Evolutionary conservation across 2,888 invertebrate species (phyloP).

Genomic region (Pollenia labialis): DNA sequence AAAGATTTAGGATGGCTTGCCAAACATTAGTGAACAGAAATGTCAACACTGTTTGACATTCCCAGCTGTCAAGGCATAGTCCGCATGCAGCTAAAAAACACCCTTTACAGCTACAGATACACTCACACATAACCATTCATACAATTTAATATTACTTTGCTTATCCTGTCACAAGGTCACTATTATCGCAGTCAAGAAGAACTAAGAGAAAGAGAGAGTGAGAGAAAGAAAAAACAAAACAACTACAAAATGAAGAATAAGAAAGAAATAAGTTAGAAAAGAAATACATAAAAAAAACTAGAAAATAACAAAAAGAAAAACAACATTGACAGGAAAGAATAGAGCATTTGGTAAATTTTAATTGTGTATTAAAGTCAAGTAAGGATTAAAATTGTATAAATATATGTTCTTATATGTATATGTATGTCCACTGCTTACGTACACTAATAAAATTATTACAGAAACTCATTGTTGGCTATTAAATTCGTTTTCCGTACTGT

Average conservation of each 20-base stretch:
- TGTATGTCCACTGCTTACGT: background rate
- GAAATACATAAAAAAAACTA: conserved; percentile 3
- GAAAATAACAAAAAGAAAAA: background rate
- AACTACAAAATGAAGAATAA: conserved; percentile 12
- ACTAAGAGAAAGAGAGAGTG: background rate
- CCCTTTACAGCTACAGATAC: background rate
- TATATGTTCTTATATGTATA: background rate
- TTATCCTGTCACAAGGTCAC: conserved; percentile 54
- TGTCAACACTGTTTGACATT: no score
- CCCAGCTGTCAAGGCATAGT: no score
- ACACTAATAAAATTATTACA: no score
- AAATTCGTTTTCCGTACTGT: no score
- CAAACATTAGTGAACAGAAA: no score
- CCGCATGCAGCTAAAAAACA: no score
- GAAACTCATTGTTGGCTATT: no score
- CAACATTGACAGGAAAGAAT: conserved; percentile 12
- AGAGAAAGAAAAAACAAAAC: background rate
- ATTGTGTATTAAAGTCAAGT: conserved; percentile 61
- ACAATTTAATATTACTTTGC: conserved; percentile 43
- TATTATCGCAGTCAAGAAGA: conserved; percentile 3
- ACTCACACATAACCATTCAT: background rate
- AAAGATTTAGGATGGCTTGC: no score
- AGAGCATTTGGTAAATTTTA: conserved; percentile 47
- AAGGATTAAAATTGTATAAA: conserved; percentile 43
- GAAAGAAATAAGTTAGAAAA: conserved; percentile 22